Base-by-base conservation (phyloP, 2,888 invertebrate species). In the Drosophila merina region DNA sequence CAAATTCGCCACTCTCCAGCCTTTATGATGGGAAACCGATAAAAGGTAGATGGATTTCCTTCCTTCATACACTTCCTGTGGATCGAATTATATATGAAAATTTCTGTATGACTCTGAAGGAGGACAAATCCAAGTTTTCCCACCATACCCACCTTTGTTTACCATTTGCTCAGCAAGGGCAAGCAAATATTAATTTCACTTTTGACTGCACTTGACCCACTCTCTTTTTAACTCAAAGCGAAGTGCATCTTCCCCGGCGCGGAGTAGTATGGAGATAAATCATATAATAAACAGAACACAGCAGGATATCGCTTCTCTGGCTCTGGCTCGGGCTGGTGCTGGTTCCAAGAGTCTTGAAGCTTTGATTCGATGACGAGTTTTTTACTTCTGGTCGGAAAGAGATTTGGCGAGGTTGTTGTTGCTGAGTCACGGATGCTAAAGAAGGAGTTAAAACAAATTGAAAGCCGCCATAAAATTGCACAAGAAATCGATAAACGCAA, bases 161-260 rank as follows among this genome's bases (percentile, higher is more conserved):
- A 12, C 47, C 3, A 5, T 40, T 20, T 45, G 44, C 14, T 50
- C 14, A n/a, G 72, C 62, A 59, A 75, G 69, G 79, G 69, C 67
- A 55, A 66, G 55, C 42, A 57, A 76, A 87, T 79, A 86, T 75
- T 86, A 77, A 83, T 88, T 88, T 83, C 88, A 88, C 83, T 83
- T 83, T 88, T 83, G 87, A 73, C 87, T 83, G 83, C 83, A 88
- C 88, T 83, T 83, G 83, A 83, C 83, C 88, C 88, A 83, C 85
- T 83, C 87, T 76, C 69, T 63, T 77, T 67, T 80, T 67, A 57
- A 70, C 63, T 64, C 59, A 52, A 77, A 55, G 50, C 66, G 72
- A 72, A 72, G 63, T 63, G 77, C 57, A 62, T 62, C 64, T 62
- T 58, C 59, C 55, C 31, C 49, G 20, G 9, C 36, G 20, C 8